Base-by-base conservation (phyloP, 1,140 invertebrate genomes). In the Drepana arcuata region DNA sequence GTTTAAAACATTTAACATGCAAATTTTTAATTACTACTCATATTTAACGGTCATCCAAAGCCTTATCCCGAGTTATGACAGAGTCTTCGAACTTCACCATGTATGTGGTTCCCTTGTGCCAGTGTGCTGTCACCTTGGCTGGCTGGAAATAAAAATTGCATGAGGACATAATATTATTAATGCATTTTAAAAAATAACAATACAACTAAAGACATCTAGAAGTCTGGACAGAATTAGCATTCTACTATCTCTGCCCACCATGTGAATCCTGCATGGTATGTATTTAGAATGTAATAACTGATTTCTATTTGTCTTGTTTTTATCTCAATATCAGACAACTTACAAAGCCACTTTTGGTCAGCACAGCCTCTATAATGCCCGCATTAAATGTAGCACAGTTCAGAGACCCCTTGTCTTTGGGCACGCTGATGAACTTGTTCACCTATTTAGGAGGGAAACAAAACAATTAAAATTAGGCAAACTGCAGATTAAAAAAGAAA, bases 331-430 rank as follows among this genome's bases (percentile, higher is more conserved):
- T n/a, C n/a, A n/a, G n/a, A n/a, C n/a, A n/a, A 90, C 95, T 92
- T 91, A 98, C 95, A 92, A 99, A 99, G 70, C 96, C 96, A 69
- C 93, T 93, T 61, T 95, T 93, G 51, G 93, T 95, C 7, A 99
- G 84, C 28, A 99, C 92, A 45, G 96, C 95, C 85, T 99, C 97
- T 34, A 99, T 91, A 36, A 99, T 99, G 18, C 98, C 98, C 49
- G 97, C 98, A 48, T 95, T 93, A 69, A 99, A 99, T 24, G 96
- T 94, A n/a, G 97, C 96, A 87, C 97, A 99, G 75, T 99, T 99
- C 0, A 99, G 83, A 51, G 92, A 96, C 32, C 95, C 94, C 85
- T 99, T 99, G 71, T 99, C 97, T 77, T 98, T 97, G 2, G 97
- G 97, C 18, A 99, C 93, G 37, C 97, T 99, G 56, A 99, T 98